These are phyloP conservation scores for Eledona agricola DNA, from an alignment of 2,888 invertebrate species.

Conservation along the genomic window DNA sequence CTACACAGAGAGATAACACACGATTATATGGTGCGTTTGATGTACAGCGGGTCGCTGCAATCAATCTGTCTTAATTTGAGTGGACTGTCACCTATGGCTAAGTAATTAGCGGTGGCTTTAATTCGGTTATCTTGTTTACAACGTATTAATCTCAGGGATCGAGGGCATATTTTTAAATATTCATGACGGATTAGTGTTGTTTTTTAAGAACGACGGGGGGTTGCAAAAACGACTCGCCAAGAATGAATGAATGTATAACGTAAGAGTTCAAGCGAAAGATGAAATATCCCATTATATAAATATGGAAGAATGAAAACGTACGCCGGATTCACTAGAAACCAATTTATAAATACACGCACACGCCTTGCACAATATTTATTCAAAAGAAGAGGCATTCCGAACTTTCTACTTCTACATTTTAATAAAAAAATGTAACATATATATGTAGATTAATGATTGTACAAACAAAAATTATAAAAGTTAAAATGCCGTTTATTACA, in stretches of 20 bases:
- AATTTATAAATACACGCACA: conserved; percentile 19
- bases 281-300: conserved; percentile 20
- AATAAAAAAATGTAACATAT: too few species aligned
- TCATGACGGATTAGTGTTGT: too few species aligned
- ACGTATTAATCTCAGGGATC: neutral
- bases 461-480: too few species aligned
- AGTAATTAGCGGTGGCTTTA: conserved; percentile 20
- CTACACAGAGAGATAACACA: conserved; percentile 29
- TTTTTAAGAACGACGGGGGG: neutral
- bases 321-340: conserved; percentile 19
- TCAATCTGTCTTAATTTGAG: conserved; percentile 31
- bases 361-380: too few species aligned
- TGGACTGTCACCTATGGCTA: conserved; percentile 24
- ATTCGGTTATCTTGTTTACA: conserved; percentile 13
- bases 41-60: conserved; percentile 20
- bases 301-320: conserved; percentile 16
- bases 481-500: too few species aligned
- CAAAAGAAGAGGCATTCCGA: too few species aligned
- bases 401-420: too few species aligned
- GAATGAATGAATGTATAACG: conserved; percentile 12
- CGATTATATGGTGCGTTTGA: conserved; percentile 30
- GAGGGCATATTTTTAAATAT: neutral
- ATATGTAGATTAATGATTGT: too few species aligned
- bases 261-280: conserved; percentile 13
- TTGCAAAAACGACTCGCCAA: conserved; percentile 2